Evolutionary conservation across 37 sponge, comb jelly and placozoan species (phyloP).

Genomic region (Beroe forskalii): DNA sequence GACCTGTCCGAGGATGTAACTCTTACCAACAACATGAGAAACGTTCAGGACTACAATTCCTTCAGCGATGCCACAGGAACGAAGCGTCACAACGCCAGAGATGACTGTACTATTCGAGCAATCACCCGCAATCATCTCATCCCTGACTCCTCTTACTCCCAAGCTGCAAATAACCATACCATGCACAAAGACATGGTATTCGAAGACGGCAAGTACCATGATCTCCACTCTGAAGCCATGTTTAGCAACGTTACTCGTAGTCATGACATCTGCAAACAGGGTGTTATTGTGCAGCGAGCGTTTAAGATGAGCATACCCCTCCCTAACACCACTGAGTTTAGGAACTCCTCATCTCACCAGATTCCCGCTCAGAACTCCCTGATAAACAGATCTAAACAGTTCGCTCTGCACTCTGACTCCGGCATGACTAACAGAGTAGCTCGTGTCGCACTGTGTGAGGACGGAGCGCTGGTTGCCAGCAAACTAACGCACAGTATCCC

Average conservation of each 20-base stretch:
- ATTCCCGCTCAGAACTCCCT: not conserved
- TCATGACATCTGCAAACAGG: conserved; percentile 19
- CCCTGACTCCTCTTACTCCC: not conserved
- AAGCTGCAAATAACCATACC: not conserved
- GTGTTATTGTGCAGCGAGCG: conserved; percentile 28
- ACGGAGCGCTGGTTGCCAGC: not conserved
- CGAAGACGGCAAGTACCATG: not conserved
- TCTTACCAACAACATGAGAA: not conserved
- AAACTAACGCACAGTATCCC: not conserved
- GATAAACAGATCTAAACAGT: not conserved
- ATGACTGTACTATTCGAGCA: not conserved
- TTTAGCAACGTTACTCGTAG: not conserved
- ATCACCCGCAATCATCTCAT: not conserved
- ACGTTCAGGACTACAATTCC: not conserved
- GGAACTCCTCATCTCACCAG: not conserved
- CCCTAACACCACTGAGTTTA: conserved; percentile 3
- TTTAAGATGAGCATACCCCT: not conserved
- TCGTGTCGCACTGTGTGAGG: not conserved
- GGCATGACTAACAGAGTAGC: no score
- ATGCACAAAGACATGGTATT: not conserved
- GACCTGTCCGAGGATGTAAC: not conserved
- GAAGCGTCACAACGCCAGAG: not conserved
- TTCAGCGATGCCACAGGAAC: not conserved
- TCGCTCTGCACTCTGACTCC: not conserved
- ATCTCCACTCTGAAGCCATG: not conserved